Evolutionary conservation across 2,888 invertebrate species (phyloP).

Genomic region (Gastrophysa polygoni): DNA sequence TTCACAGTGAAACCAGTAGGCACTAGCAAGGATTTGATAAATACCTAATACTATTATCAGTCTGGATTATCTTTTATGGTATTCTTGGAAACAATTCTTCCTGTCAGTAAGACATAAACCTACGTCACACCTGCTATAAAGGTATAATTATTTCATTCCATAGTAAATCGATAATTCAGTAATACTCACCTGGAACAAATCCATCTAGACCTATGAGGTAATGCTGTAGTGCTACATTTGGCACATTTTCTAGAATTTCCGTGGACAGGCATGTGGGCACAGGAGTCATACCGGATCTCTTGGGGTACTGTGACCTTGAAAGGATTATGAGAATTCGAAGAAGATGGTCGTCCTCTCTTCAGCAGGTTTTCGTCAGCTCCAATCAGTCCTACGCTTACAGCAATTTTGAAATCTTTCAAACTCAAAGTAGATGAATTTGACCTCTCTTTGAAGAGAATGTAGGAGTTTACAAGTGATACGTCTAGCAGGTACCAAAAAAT

Average conservation of each 20-base stretch:
- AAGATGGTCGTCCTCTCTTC: background rate
- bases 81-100: slow-evolving; percentile 3
- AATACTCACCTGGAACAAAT: background rate
- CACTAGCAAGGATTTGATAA: no score
- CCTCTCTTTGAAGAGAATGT: background rate
- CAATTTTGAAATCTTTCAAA: slow-evolving; percentile 11
- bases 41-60: background rate
- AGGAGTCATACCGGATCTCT: slow-evolving; percentile 8
- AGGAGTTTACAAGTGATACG: background rate
- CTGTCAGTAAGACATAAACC: background rate
- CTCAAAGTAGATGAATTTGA: background rate
- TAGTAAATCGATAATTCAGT: background rate
- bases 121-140: background rate
- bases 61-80: background rate
- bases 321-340: background rate
- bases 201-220: slow-evolving; percentile 3
- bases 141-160: background rate
- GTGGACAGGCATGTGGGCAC: slow-evolving; percentile 9
- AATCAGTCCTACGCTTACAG: background rate
- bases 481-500: background rate
- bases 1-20: no score
- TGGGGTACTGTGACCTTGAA: slow-evolving; percentile 10
- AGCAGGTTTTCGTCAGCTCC: background rate
- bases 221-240: slow-evolving; percentile 7
- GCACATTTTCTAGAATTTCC: slow-evolving; percentile 14